Evolutionary conservation across 2,113 vertebrate species (phyloP), one percentile per base, ranked within the genome.

Genomic region (Suncus etruscus): DNA sequence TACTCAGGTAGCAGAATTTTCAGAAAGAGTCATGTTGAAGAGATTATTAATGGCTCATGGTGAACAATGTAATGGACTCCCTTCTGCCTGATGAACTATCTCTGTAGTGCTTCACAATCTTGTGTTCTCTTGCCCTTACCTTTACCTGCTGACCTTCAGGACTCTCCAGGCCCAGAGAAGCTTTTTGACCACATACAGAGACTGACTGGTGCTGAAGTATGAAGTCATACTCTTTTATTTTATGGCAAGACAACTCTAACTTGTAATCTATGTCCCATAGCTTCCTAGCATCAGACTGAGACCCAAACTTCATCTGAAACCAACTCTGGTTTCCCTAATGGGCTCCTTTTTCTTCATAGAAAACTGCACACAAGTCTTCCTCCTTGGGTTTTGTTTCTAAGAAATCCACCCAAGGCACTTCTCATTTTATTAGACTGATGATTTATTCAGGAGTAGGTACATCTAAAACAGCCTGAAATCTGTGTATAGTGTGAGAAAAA

Each of bases 1-100:
- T 18, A 47, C 54, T 24, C 15, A 39, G 54, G 39, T 22, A 83
- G 50, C 12, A 81, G 29, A 69, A 16, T 50, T 11, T 51, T 92
- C 45, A 69, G 84, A 80, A 91, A 83, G 80, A 90, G 78, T 27
- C 24, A 78, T 39, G 14, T 29, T 73, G 45, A 90, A 87, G 48
- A 72, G 74, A 69, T 8, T 8, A 18, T 31, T 80, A 54, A 54
- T 54, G 51, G 54, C 14, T 54, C 54, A 54, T 54, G 54, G 54
- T 14, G 54, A 54, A 54, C 54, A 54, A 54, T 54, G 12, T 16
- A 54, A 16, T 54, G 54, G 11, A 16, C 18, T 54, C 54, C 10
- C 54, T 39, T 16, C 54, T 54, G 54, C 54, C 12, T 16, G 12
- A 14, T 54, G 11, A 47, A 6, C 16, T 12, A 51, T 65, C 74